Base-by-base conservation (phyloP, 2,797 vertebrate species). In the Hirundo rustica region DNA sequence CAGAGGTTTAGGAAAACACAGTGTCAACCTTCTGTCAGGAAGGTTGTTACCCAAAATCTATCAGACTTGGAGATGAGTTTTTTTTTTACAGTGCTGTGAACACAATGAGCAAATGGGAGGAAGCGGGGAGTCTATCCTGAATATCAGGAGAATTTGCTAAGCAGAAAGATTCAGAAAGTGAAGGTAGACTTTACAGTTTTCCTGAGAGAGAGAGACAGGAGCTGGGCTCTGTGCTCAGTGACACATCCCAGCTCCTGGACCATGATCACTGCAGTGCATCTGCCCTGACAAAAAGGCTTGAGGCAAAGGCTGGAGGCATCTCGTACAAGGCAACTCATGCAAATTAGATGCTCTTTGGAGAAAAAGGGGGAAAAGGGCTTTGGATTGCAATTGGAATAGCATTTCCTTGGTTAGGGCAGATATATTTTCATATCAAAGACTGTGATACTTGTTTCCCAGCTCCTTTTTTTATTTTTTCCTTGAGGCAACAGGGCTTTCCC, bases 361-460 rank as follows among this genome's bases (percentile, higher is more conserved):
- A 53, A 65, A n/a, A 66, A 20, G 13, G 6, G 20, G 1, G 13
- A 1, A 54, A 64, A 36, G 44, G 21, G 10, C n/a, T 94, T 85
- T 93, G 64, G 50, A n/a, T 85, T 89, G 65, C 50, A 77, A 9
- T 21, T 64, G 57, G 42, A 88, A 51, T 77, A 80, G 34, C 27
- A 23, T 91, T 77, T 85, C 68, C 76, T 68, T 67, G 55, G 81
- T 82, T 89, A 94, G 51, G 57, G 71, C 44, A 83, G 53, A 85
- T 32, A 23, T 2, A 85, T 94, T 92, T 95, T 92, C 61, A 92
- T 80, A 92, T 96, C 89, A 93, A 95, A 93, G 50, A 11, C 18
- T 93, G 13, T 54, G 78, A 40, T 21, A 26, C 57, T 65, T 88
- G 50, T 88, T 93, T 74, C 48, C 45, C 29, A 10, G 38, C 38